A percentile compares a stretch with the other conserved stretches of the same genome.
These are phyloP conservation scores for Taxidea taxus DNA, from an alignment of 2,113 vertebrate genomes.

Conservation along the genomic window DNA sequence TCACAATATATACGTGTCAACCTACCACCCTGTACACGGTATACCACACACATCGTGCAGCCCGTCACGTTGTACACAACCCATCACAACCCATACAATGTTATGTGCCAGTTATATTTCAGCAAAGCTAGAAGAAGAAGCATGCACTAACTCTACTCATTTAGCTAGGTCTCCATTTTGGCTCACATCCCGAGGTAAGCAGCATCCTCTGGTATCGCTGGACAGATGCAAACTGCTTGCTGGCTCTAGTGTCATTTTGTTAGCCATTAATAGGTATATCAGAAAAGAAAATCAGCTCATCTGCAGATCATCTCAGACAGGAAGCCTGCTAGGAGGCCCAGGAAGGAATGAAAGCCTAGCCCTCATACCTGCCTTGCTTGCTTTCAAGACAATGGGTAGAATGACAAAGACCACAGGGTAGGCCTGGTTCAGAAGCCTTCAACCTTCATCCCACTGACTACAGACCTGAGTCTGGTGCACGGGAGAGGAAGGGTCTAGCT, in stretches of 20 bases:
- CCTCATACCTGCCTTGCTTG: not conserved
- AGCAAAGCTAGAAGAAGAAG: constrained; percentile 42
- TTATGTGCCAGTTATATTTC: not conserved
- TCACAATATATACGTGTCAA: not conserved
- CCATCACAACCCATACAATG: not conserved
- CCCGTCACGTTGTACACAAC: not conserved
- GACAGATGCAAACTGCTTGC: constrained; percentile 86
- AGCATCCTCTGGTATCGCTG: constrained; percentile 82
- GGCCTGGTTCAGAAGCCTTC: not conserved
- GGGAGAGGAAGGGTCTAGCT: not conserved
- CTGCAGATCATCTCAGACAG: not conserved
- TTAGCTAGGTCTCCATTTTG: constrained; percentile 83
- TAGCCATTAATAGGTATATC: constrained; percentile 85
- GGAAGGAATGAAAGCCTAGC: rapidly evolving
- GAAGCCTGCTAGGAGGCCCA: not conserved
- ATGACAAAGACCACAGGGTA: not conserved
- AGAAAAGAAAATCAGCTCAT: constrained; percentile 44
- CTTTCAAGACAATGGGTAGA: not conserved
- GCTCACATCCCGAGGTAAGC: constrained; percentile 82
- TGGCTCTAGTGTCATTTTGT: constrained; percentile 85
- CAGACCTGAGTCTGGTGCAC: not conserved
- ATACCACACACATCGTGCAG: not conserved
- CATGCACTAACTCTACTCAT: constrained; percentile 82
- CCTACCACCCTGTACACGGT: not conserved
- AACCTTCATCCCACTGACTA: not conserved